Conservation (phyloP, 1,140 invertebrate species). For the Drosophila athabasca region DNA sequence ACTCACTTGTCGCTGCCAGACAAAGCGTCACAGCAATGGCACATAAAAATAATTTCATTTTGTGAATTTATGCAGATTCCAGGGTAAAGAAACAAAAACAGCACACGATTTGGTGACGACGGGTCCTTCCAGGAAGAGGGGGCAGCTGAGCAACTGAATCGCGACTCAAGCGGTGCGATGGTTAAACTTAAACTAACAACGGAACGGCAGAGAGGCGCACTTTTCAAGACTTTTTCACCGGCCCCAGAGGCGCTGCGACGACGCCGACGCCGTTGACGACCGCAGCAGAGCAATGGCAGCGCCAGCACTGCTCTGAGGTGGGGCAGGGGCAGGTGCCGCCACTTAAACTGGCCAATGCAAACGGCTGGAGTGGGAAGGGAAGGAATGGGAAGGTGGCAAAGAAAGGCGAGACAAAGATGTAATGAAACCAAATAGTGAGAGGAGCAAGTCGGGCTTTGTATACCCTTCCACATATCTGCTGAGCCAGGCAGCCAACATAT, state of each 20-base stretch:
- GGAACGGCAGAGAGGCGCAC: constrained; percentile 73
- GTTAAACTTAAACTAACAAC: constrained; percentile 82
- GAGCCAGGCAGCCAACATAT: too few relatives aligned
- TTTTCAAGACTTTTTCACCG: constrained; percentile 83
- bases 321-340: constrained; percentile 11
- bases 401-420: constrained; percentile 82
- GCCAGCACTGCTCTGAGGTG: constrained; percentile 86
- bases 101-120: constrained; percentile 17
- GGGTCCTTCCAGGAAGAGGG: background rate
- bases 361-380: constrained; percentile 85
- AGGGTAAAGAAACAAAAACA: constrained; percentile 15
- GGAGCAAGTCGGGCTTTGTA: background rate
- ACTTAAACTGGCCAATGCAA: constrained; percentile 46
- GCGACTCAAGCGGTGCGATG: constrained; percentile 75
- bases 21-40: constrained; percentile 72
- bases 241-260: constrained; percentile 25
- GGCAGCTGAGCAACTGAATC: constrained; percentile 49
- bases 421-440: constrained; percentile 44
- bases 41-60: constrained; percentile 81
- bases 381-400: constrained; percentile 89
- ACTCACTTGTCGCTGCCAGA: constrained; percentile 80
- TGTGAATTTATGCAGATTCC: constrained; percentile 16
- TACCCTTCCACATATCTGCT: too few relatives aligned
- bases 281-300: constrained; percentile 36
- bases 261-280: constrained; percentile 38